Evolutionary conservation across 2,113 vertebrate genomes (phyloP), one percentile per base, ranked within the genome.

Genomic region (Peromyscus leucopus): DNA sequence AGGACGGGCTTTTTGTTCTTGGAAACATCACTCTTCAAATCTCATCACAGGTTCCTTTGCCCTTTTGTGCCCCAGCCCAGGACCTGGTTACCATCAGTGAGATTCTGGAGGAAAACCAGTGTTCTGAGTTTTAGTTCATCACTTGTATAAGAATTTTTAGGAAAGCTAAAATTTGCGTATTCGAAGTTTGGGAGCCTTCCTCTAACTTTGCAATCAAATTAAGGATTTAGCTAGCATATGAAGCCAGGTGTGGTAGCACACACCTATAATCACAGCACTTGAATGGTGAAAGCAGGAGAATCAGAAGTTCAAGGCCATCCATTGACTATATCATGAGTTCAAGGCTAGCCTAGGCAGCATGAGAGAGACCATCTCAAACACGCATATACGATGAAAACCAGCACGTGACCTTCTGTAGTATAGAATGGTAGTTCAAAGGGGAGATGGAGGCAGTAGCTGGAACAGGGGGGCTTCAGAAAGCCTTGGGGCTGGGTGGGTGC

Each of bases 321-420:
- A 42, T 39, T 59, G 80, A 61, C 80, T 57, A 19, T 16, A 21
- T 57, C 59, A 1, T 83, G 36, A 84, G 80, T 59, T 83, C 36
- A 24, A 84, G 22, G 82, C n/a, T 61, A 85, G 83, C 83, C 26
- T 85, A 42, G 57, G 83, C 61, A 31, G 8, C 39, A 0, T 65
- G n/a, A 65, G 79, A 39, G n/a, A 65, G 79, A 39, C 19, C 33
- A 19, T n/a, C 51, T 82, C 51, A 84, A 24, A 28, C 57, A 65
- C 3, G 28, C n/a, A 85, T 9, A 28, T 28, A 63, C 24, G 65
- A 16, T 65, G 6, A 63, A 36, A 87, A 17, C 2, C 9, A 33
- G 4, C 1, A 0, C 28, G 5, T 31, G 6, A 0, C 2, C 59
- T 28, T 3, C 0, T 16, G 24, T 1, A 0, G 26, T n/a, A 33